Percentiles rank a stretch among this genome's conserved stretches.
Conservation (phyloP, 2,888 invertebrate genomes). For the Sturmia bella region DNA sequence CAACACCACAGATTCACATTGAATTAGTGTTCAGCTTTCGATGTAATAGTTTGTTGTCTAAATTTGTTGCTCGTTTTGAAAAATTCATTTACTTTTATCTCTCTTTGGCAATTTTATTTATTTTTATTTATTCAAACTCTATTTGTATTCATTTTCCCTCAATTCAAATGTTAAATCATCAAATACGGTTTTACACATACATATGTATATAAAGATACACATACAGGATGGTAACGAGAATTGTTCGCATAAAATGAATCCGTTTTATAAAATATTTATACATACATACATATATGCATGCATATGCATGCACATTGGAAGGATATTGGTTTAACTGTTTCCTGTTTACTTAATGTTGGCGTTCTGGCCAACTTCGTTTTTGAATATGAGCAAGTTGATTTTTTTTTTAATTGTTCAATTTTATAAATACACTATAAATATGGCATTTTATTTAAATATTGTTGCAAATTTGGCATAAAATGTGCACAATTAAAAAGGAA, state of each 20-base stretch:
- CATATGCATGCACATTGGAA: too few relatives aligned
- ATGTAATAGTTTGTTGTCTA: constrained; percentile 45
- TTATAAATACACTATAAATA: constrained; percentile 52
- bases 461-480: constrained; percentile 36
- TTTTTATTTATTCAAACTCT: too few relatives aligned
- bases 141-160: too few relatives aligned
- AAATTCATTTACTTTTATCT: constrained; percentile 38
- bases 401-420: constrained; percentile 33
- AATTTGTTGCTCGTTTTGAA: constrained; percentile 36
- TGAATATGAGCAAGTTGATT: neutral
- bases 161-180: constrained; percentile 55
- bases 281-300: too few relatives aligned
- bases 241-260: constrained; percentile 42
- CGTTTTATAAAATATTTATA: constrained; percentile 19
- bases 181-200: constrained; percentile 32
- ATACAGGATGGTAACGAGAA: constrained; percentile 27
- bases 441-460: constrained; percentile 43
- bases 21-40: constrained; percentile 36
- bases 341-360: constrained; percentile 18
- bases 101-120: neutral
- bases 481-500: constrained; percentile 12
- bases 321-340: constrained; percentile 53
- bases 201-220: too few relatives aligned
- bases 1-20: constrained; percentile 14
- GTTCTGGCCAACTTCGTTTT: neutral